Conservation (phyloP, 1,140 invertebrate genomes). For the Microplitis demolitor region DNA sequence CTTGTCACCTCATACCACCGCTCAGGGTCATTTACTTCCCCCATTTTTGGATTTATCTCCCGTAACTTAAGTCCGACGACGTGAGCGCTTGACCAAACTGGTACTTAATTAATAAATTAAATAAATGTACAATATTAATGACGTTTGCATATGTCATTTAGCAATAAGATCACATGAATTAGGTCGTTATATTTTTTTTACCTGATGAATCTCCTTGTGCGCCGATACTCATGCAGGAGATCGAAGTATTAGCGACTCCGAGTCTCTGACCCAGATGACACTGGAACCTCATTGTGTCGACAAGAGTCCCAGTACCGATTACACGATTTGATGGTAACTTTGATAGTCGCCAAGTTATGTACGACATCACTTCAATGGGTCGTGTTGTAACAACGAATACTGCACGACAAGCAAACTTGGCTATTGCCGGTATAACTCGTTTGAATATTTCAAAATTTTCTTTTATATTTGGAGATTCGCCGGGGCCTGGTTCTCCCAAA, state of each 20-base stretch:
- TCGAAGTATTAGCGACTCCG: conserved; percentile 62
- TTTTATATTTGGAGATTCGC: conserved; percentile 52
- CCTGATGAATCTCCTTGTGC: conserved; percentile 68
- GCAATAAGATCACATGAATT: background rate
- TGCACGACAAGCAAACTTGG: conserved; percentile 65
- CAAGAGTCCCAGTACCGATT: conserved; percentile 69
- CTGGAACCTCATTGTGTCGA: conserved; percentile 68
- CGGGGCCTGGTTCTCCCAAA: conserved; percentile 33
- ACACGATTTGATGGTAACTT: conserved; percentile 67
- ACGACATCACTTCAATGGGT: conserved; percentile 69
- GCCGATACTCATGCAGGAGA: conserved; percentile 68
- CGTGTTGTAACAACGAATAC: conserved; percentile 67
- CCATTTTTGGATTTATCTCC: conserved; percentile 64
- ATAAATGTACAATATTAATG: background rate
- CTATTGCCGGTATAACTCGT: conserved; percentile 64
- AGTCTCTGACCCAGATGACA: conserved; percentile 66
- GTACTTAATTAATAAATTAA: conserved; percentile 55
- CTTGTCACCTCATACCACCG: conserved; percentile 65
- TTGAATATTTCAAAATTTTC: conserved; percentile 69
- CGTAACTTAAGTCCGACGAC: conserved; percentile 66
- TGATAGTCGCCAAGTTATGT: conserved; percentile 71
- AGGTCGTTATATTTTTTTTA: conserved; percentile 34
- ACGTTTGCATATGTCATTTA: background rate
- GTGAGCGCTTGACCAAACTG: conserved; percentile 70
- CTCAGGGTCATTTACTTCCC: conserved; percentile 62